Percentiles rank a stretch among this genome's conserved stretches.
These are phyloP conservation scores for Corythornis cristatus DNA, from an alignment of 2,113 vertebrate species.

Conservation along the genomic window DNA sequence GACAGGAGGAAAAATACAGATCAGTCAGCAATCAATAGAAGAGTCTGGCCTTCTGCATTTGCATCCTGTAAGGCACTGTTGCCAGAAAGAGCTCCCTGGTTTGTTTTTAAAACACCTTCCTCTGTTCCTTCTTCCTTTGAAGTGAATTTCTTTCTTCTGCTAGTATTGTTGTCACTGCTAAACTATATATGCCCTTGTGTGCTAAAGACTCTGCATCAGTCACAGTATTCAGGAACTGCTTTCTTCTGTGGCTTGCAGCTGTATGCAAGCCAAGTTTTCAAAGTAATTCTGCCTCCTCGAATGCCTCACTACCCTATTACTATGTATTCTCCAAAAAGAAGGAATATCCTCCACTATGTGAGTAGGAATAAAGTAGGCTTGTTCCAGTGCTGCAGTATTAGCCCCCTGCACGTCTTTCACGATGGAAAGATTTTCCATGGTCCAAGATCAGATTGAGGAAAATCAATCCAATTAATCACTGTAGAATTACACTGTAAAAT, in stretches of 20 bases:
- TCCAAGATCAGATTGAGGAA: background rate
- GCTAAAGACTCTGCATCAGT: slow-evolving; percentile 28
- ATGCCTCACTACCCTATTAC: background rate
- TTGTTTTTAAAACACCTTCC: slow-evolving; percentile 28
- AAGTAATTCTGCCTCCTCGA: background rate
- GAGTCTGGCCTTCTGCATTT: slow-evolving; percentile 23
- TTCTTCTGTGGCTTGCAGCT: background rate
- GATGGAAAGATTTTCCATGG: background rate
- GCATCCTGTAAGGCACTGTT: background rate
- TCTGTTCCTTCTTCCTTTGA: slow-evolving; percentile 46
- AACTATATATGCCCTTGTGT: slow-evolving; percentile 45
- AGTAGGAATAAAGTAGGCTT: background rate
- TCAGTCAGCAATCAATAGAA: slow-evolving; percentile 63
- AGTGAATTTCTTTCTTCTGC: slow-evolving; percentile 30
- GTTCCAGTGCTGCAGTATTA: background rate
- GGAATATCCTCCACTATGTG: background rate
- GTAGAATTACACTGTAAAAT: background rate
- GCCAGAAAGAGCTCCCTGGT: background rate
- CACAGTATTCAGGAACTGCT: background rate
- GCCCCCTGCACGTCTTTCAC: background rate
- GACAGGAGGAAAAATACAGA: slow-evolving; percentile 25
- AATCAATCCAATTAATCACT: background rate
- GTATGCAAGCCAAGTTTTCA: background rate
- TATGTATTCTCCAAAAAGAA: background rate
- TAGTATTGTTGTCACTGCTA: slow-evolving; percentile 12